Percentiles rank a stretch among this genome's conserved stretches.
These are phyloP conservation scores for Eucera pruinosa DNA, from an alignment of 2,888 invertebrate species.

Conservation along the genomic window DNA sequence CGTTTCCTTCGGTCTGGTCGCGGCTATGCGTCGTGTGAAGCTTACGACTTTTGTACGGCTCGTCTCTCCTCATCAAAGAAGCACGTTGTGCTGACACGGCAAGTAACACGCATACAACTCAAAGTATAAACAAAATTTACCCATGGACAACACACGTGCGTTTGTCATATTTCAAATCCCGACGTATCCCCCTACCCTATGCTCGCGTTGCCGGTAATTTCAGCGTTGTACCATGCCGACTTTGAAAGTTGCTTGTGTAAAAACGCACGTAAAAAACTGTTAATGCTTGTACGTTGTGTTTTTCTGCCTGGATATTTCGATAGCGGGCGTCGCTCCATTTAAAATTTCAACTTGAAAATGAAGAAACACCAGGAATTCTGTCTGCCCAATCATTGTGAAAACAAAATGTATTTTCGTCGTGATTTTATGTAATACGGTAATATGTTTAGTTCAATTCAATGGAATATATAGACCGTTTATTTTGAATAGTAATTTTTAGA, in stretches of 20 bases:
- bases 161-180: constrained; percentile 73
- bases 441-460: background rate
- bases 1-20: constrained; percentile 29
- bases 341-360: constrained; percentile 45
- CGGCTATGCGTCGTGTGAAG: constrained; percentile 30
- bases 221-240: constrained; percentile 60
- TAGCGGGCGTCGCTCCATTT: constrained; percentile 51
- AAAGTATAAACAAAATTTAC: constrained; percentile 73
- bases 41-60: constrained; percentile 67
- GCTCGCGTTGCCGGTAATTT: constrained; percentile 63
- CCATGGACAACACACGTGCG: constrained; percentile 72
- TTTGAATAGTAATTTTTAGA: too few species aligned
- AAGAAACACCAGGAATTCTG: constrained; percentile 20
- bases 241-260: constrained; percentile 66
- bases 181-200: constrained; percentile 29
- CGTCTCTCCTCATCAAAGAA: constrained; percentile 78
- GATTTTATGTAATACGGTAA: background rate
- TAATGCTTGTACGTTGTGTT: constrained; percentile 56
- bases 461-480: too few species aligned
- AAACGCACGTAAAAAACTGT: constrained; percentile 62
- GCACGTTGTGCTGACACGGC: constrained; percentile 70
- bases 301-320: constrained; percentile 52
- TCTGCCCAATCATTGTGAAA: constrained; percentile 7
- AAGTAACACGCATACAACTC: constrained; percentile 60
- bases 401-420: background rate